Evolutionary conservation across 2,888 invertebrate species (phyloP), one percentile per base, ranked within the genome.

Genomic region (Acanthococcus lagerstroemiae): DNA sequence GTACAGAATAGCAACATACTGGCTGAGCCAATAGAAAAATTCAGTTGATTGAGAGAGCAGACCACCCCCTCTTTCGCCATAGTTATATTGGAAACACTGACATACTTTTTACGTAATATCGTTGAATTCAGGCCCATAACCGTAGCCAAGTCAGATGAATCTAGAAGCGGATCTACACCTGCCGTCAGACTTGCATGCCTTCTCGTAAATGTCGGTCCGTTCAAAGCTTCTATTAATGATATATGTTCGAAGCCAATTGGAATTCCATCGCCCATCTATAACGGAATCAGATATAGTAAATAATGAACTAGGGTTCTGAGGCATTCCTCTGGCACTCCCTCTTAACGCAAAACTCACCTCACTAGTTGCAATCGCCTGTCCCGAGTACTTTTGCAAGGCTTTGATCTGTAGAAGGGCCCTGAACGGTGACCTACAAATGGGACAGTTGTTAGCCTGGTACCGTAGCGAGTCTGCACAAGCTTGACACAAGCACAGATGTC

Each of bases 381-480:
- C 67, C 26, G 68, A 68, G 54, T 83, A 82, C 74, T 88, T 88
- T 76, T 94, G 91, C 72, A 97, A 82, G 24, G 97, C 95, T 69
- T 94, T 82, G 60, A 99, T 91, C 80, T 97, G 96, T 67, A 99
- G 80, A 58, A 99, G 81, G 0, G 99, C 99, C 69, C 97, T 81
- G 78, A 99, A 99, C 9, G 97, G 97, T n/a, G 96, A 93, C 69
- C 99, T 83, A 76, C 99, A 99, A 71, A 99, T 99, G 6, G 99
- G 99, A 73, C 99, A 99, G 78, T 95, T 97, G 79, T 94, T 97
- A 25, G 96, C 94, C 82, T 94, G 94, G 76, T 95, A 96, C 70
- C 97, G 83, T 68, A 99, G 80, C 1, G 95, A 95, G 78, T 97
- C 96, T 0, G 97, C 97, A 78, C 97, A 99, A 0, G 90, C 89